These are phyloP conservation scores for Apostichopus parvimensis DNA, from an alignment of 35 echinoderm and acorn worm species.

Conservation along the genomic window DNA sequence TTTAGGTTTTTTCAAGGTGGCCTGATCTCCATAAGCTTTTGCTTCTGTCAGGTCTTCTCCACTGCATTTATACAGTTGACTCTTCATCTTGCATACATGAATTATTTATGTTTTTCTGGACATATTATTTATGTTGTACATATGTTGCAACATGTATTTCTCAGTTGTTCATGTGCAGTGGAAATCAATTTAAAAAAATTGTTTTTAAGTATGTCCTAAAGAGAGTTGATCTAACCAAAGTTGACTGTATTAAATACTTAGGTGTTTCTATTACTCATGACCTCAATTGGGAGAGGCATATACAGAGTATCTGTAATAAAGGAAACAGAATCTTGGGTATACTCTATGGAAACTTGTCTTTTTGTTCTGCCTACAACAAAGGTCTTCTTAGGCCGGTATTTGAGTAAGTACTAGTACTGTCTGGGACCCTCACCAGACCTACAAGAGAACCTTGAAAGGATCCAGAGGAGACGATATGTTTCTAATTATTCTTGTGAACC, in stretches of 20 bases:
- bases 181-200: no score
- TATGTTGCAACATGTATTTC: no score
- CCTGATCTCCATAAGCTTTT: no score
- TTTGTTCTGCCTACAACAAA: not conserved
- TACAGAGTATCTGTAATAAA: not conserved
- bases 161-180: no score
- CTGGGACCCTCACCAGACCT: not conserved
- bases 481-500: not conserved
- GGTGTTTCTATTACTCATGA: constrained; percentile 2
- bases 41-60: no score
- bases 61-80: no score
- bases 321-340: not conserved
- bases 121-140: no score
- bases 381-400: not conserved
- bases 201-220: no score
- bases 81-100: no score
- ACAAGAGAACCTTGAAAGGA: not conserved
- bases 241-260: not conserved
- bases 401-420: not conserved
- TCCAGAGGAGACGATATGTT: not conserved
- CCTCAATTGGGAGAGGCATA: not conserved
- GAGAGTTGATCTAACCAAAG: not conserved
- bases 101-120: no score
- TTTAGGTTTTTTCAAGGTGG: no score
- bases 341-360: not conserved